These are phyloP conservation scores for Dilophus febrilis DNA, from an alignment of 2,888 invertebrate genomes.

Conservation along the genomic window DNA sequence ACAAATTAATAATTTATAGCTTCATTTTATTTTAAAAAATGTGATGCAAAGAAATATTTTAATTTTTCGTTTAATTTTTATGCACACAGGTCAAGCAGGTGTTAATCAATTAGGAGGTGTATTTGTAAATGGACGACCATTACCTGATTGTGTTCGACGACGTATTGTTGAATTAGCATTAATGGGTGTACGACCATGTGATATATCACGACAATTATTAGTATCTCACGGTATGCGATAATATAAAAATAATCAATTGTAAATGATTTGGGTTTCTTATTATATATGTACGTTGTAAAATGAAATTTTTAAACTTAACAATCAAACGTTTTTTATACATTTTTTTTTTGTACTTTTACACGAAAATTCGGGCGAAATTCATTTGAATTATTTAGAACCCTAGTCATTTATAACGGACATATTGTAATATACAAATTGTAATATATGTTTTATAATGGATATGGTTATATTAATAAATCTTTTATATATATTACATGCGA, in stretches of 20 bases:
- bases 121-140: conserved; percentile 92
- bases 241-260: not conserved
- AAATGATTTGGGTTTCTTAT: not conserved
- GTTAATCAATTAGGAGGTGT: conserved; percentile 95
- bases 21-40: too few species aligned
- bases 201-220: conserved; percentile 85
- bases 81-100: conserved; percentile 72
- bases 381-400: not conserved
- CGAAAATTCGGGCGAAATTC: not conserved
- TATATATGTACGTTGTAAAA: too few species aligned
- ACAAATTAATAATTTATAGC: too few species aligned
- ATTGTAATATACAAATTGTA: too few species aligned
- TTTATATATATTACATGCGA: not conserved
- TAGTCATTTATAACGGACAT: too few species aligned
- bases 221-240: conserved; percentile 61
- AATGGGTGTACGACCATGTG: conserved; percentile 88
- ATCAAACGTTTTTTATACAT: too few species aligned
- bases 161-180: conserved; percentile 88
- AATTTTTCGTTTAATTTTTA: too few species aligned
- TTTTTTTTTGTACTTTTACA: conserved; percentile 4
- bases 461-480: not conserved
- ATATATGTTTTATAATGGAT: not conserved
- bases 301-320: too few species aligned
- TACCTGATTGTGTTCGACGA: conserved; percentile 84
- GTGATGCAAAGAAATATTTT: too few species aligned